phyloP scores from a whole-genome alignment of 1,140 invertebrate species.

The Hestina assimilis region DNA sequence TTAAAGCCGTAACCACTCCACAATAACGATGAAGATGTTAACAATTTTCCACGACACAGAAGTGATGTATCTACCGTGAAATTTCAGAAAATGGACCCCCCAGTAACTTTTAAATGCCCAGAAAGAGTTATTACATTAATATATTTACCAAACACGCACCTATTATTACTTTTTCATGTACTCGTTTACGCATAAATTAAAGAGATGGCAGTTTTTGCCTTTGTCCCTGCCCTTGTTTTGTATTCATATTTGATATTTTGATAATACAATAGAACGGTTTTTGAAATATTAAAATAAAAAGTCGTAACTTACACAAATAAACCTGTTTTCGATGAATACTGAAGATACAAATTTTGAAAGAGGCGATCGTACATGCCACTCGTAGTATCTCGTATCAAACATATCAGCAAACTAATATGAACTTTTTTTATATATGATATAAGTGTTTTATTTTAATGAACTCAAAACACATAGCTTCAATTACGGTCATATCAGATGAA shows the following conservation, averaged over 20 bases:
- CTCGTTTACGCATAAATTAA: conserved; percentile 76
- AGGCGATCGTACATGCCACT: conserved; percentile 72
- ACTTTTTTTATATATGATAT: conserved; percentile 48
- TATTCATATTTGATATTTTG: conserved; percentile 78
- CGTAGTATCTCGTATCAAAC: conserved; percentile 58
- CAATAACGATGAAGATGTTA: conserved; percentile 63
- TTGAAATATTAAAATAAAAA: conserved; percentile 65
- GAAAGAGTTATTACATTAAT: conserved; percentile 73
- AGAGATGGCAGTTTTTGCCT: conserved; percentile 74
- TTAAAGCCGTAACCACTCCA: conserved; percentile 30
- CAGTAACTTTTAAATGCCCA: conserved; percentile 52
- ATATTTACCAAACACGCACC: conserved; percentile 77
- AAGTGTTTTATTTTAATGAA: conserved; percentile 58
- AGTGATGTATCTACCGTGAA: conserved; percentile 73
- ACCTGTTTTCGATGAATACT: conserved; percentile 75
- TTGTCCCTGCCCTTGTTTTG: conserved; percentile 76
- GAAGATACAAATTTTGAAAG: conserved; percentile 77
- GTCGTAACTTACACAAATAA: conserved; percentile 66
- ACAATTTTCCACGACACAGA: conserved; percentile 58
- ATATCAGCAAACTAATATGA: conserved; percentile 46
- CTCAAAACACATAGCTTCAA: conserved; percentile 53
- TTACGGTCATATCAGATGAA: conserved; percentile 75
- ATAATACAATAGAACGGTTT: conserved; percentile 70
- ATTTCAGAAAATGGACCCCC: conserved; percentile 68
- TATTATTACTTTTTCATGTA: conserved; percentile 78